Evolutionary conservation across 2,888 invertebrate genomes (phyloP).

Genomic region (Coelinius sp.): DNA sequence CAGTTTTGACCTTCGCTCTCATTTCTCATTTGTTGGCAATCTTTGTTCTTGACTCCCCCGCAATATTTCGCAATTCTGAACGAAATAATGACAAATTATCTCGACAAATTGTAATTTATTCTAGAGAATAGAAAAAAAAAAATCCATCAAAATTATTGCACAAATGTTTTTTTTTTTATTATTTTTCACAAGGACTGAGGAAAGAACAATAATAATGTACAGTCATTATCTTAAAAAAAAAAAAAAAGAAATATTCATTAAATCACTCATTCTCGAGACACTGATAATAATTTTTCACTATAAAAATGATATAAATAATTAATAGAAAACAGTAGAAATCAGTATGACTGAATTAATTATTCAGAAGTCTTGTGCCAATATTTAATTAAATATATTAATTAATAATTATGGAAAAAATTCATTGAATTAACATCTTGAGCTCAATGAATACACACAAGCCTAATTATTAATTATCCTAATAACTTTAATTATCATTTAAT

Average conservation of each 20-base stretch:
- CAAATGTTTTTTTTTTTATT: slow-evolving; percentile 24
- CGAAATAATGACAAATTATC: not conserved
- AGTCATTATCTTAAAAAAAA: not conserved
- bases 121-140: not conserved
- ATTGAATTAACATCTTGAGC: not conserved
- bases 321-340: slow-evolving; percentile 61
- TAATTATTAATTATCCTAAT: not conserved
- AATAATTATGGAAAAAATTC: not conserved
- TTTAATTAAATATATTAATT: not conserved
- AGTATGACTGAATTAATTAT: slow-evolving; percentile 52
- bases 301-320: slow-evolving; percentile 5
- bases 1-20: not conserved
- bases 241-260: not conserved
- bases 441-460: not conserved
- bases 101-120: not conserved
- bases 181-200: slow-evolving; percentile 11
- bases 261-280: slow-evolving; percentile 1
- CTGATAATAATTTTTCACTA: not conserved
- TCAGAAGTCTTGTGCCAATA: slow-evolving; percentile 52
- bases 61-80: not conserved
- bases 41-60: not conserved
- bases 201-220: slow-evolving; percentile 17
- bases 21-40: not conserved
- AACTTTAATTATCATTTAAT: not conserved
- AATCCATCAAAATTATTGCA: not conserved